Evolutionary conservation across 2,888 invertebrate species (phyloP).

Genomic region (Galerucella nymphaeae): DNA sequence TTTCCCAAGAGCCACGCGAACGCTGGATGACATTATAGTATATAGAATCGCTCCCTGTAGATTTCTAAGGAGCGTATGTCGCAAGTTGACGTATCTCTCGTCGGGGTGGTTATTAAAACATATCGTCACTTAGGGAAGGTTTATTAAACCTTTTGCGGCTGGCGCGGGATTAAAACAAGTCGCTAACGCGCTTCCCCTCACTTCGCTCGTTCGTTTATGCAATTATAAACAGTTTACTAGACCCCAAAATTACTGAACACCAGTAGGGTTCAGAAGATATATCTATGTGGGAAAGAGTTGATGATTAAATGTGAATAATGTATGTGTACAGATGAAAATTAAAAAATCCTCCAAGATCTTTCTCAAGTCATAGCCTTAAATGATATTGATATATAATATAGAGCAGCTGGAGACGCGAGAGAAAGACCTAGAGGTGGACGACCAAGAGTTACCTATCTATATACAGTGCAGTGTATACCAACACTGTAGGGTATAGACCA

Average conservation of each 20-base stretch:
- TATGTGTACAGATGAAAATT: neutral
- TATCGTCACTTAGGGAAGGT: constrained; percentile 43
- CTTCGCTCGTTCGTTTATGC: constrained; percentile 19
- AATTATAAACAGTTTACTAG: constrained; percentile 41
- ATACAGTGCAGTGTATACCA: too few relatives aligned
- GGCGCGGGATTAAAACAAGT: constrained; percentile 44
- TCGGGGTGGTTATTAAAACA: constrained; percentile 48
- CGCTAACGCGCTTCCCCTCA: constrained; percentile 6
- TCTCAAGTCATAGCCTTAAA: too few relatives aligned
- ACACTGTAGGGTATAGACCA: too few relatives aligned
- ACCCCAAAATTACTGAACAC: constrained; percentile 22
- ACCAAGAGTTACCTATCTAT: too few relatives aligned
- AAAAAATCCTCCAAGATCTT: too few relatives aligned
- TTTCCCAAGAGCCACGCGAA: constrained; percentile 16
- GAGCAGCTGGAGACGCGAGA: too few relatives aligned
- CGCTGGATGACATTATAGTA: constrained; percentile 10
- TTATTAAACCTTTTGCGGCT: constrained; percentile 42
- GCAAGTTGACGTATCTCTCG: constrained; percentile 18
- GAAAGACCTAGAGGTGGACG: too few relatives aligned
- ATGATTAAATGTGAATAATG: constrained; percentile 7
- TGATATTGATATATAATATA: too few relatives aligned
- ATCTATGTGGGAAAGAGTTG: constrained; percentile 13
- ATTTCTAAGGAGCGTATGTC: constrained; percentile 27
- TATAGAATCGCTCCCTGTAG: constrained; percentile 40
- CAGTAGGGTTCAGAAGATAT: constrained; percentile 14